Percentiles rank a stretch among this genome's conserved stretches.
Conservation (phyloP, 2,888 invertebrate genomes). For the Platypus cylindrus region DNA sequence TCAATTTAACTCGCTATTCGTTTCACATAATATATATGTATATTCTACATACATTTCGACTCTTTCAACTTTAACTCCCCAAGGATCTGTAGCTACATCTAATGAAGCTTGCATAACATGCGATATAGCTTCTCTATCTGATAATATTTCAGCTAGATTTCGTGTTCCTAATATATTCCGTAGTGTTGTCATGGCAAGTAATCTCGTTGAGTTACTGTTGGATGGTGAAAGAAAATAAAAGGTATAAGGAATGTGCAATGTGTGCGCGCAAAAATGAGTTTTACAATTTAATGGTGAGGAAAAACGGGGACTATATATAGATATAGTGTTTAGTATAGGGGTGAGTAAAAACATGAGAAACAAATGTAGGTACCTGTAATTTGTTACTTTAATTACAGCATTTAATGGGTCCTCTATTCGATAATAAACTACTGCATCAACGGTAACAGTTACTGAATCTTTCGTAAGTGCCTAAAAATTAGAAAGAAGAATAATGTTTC, state of each 20-base stretch:
- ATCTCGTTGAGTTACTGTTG: conserved; percentile 62
- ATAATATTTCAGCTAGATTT: conserved; percentile 80
- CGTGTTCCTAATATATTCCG: conserved; percentile 87
- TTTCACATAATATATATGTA: not conserved
- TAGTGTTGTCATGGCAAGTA: conserved; percentile 72
- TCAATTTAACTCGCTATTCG: too few species aligned
- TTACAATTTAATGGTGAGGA: too few species aligned
- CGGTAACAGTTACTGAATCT: conserved; percentile 88
- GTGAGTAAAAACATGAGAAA: conserved; percentile 1
- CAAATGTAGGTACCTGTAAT: conserved; percentile 46
- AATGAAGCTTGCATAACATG: conserved; percentile 77
- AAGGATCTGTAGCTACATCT: conserved; percentile 80
- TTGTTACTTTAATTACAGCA: conserved; percentile 61
- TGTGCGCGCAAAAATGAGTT: too few species aligned
- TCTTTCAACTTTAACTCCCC: conserved; percentile 88
- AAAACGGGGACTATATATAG: too few species aligned
- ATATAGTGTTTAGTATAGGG: too few species aligned
- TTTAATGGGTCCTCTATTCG: conserved; percentile 67
- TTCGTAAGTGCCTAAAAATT: conserved; percentile 65
- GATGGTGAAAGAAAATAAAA: not conserved
- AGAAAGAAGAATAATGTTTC: not conserved
- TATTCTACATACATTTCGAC: conserved; percentile 72
- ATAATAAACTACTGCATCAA: conserved; percentile 82
- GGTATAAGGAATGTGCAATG: too few species aligned
- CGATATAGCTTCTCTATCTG: conserved; percentile 84